Base-by-base conservation (phyloP, 2,888 invertebrate genomes). In the Cheilosia grossa region DNA sequence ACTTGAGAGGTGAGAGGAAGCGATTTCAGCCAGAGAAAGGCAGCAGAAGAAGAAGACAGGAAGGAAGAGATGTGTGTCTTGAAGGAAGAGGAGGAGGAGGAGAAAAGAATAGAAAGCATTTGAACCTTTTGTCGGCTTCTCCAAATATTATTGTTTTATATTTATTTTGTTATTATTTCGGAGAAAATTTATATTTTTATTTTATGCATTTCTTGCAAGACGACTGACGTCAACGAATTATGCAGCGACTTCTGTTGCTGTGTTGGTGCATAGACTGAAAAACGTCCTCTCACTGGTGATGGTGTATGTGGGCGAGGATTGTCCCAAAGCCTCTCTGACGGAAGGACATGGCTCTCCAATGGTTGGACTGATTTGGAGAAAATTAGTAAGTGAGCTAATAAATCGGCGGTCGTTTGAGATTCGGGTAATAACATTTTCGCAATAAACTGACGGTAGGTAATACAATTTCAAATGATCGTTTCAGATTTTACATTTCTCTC, bases 141-240 rank as follows among this genome's bases (percentile, higher is more conserved):
- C 67, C 61, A 66, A 49, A 66, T 77, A 58, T 66, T 37, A 37
- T 66, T 74, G 19, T 66, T 59, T 56, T 66, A 17, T 59, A 42
- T 54, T 54, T 66, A 30, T 54, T 53, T 42, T 59, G 4, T 59
- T 69, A 21, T 61, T 63, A 61, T 56, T 63, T 63, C 49, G 42
- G 51, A 56, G 42, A 82, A 72, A 82, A 47, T 53, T n/a, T 67
- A 40, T 82, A 40, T 82, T 78, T 78, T 67, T 73, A 49, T 78
- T 78, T 82, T 73, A 54, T 82, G 78, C 66, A 73, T 82, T 78
- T 82, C 61, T 82, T 82, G 61, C 82, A 82, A 82, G 82, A 67
- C 72, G 82, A 67, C 72, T 66, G 78, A 77, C 61, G 72, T 33
- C 72, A 59, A 40, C 61, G 67, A 77, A 56, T 21, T 47, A 59